Conservation (phyloP, 2,113 vertebrate genomes). For the Butorides virescens region DNA sequence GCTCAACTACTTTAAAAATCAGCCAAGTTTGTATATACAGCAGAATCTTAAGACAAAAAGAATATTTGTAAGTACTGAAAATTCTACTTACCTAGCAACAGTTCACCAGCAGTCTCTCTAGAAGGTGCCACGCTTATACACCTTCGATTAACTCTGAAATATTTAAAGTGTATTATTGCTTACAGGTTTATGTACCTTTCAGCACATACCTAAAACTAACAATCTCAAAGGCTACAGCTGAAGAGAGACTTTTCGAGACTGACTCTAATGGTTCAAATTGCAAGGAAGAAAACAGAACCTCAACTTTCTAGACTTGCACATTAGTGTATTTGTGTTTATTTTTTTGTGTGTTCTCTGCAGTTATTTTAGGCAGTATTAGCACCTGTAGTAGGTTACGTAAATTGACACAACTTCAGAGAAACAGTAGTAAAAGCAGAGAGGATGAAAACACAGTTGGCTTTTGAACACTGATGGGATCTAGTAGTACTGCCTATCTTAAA, state of each 20-base stretch:
- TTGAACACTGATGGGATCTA: neutral
- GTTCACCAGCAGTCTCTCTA: conserved; percentile 92
- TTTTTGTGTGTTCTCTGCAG: neutral
- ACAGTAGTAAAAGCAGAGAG: neutral
- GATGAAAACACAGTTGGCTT: neutral
- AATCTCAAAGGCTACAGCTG: neutral
- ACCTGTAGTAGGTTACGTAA: neutral
- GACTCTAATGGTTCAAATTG: neutral
- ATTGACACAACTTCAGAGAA: neutral
- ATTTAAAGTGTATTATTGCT: neutral
- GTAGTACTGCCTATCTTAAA: neutral
- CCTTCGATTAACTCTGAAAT: conserved; percentile 89
- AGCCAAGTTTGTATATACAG: neutral
- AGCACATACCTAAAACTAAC: neutral
- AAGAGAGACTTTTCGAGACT: neutral
- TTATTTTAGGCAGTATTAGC: neutral
- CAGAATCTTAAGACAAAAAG: neutral
- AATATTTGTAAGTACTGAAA: neutral
- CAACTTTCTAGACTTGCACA: neutral
- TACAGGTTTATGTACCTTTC: neutral
- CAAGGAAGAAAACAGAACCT: neutral
- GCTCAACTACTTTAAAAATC: neutral
- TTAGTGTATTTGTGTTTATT: neutral
- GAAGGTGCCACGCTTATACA: conserved; percentile 95
- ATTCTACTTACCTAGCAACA: conserved; percentile 85